These are phyloP conservation scores for Oscheius onirici DNA, from an alignment of 2,888 invertebrate species.

Conservation along the genomic window DNA sequence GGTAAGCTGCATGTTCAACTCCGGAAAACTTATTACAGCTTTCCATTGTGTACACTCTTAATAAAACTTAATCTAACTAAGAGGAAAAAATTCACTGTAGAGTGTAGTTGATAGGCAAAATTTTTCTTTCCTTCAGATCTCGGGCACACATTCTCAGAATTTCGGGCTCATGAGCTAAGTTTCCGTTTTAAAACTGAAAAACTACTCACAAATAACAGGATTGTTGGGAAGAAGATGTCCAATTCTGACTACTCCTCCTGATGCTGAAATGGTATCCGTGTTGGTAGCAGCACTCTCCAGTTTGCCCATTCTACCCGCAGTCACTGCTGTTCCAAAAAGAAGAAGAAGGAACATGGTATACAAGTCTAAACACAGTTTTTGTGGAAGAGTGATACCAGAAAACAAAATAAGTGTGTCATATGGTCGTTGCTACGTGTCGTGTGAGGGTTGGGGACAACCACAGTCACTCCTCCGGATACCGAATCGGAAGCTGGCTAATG, in stretches of 20 bases:
- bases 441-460: conserved; percentile 7
- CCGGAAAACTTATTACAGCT: conserved; percentile 68
- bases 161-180: conserved; percentile 53
- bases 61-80: conserved; percentile 20
- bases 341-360: conserved; percentile 2
- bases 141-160: conserved; percentile 56
- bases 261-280: neutral
- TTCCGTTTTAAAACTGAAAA: neutral
- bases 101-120: conserved; percentile 55
- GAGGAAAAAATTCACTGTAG: conserved; percentile 41
- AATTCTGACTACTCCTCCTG: conserved; percentile 46
- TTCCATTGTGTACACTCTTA: conserved; percentile 66
- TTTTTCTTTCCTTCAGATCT: conserved; percentile 55
- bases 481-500: conserved; percentile 25
- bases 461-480: conserved; percentile 28
- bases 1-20: conserved; percentile 69
- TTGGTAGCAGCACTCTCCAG: neutral
- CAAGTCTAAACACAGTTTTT: conserved; percentile 2
- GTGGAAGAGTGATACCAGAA: neutral
- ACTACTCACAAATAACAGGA: conserved; percentile 45
- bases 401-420: neutral
- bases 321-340: neutral
- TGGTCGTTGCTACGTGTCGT: conserved; percentile 5
- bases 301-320: neutral
- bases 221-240: conserved; percentile 60